A percentile compares a stretch with the other conserved stretches of the same genome.
These are phyloP conservation scores for Lasioglossum morio DNA, from an alignment of 2,888 invertebrate species.

Conservation along the genomic window DNA sequence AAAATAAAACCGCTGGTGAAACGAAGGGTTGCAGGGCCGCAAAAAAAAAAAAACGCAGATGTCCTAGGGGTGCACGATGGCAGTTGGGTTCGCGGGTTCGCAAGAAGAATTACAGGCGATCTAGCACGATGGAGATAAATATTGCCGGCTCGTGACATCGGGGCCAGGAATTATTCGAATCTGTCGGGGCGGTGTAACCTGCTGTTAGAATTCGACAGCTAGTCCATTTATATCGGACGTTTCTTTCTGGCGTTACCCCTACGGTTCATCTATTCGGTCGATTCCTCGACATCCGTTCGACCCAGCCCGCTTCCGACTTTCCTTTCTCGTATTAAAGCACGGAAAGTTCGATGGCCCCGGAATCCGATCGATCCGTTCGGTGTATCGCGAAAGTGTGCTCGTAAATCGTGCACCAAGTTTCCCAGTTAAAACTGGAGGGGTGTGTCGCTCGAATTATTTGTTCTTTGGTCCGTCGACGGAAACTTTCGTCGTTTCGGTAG, in stretches of 20 bases:
- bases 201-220: constrained; percentile 34
- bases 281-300: constrained; percentile 13
- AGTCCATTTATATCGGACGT: constrained; percentile 46
- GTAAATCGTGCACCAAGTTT: constrained; percentile 30
- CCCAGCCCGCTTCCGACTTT: background rate
- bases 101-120: constrained; percentile 15
- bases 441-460: background rate
- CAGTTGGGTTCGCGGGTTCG: background rate
- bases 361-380: constrained; percentile 24
- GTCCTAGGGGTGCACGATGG: background rate
- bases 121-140: constrained; percentile 33
- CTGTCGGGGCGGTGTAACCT: constrained; percentile 9
- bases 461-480: background rate
- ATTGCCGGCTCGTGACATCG: constrained; percentile 14
- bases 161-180: constrained; percentile 43
- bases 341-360: constrained; percentile 34
- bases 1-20: background rate
- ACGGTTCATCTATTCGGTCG: constrained; percentile 8
- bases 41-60: background rate
- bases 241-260: constrained; percentile 16
- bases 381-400: constrained; percentile 21
- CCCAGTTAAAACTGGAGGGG: background rate
- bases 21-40: background rate
- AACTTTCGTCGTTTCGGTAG: background rate
- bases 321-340: constrained; percentile 3